These are phyloP conservation scores for Nasonia vitripennis DNA, from an alignment of 1,140 invertebrate genomes.

Conservation along the genomic window DNA sequence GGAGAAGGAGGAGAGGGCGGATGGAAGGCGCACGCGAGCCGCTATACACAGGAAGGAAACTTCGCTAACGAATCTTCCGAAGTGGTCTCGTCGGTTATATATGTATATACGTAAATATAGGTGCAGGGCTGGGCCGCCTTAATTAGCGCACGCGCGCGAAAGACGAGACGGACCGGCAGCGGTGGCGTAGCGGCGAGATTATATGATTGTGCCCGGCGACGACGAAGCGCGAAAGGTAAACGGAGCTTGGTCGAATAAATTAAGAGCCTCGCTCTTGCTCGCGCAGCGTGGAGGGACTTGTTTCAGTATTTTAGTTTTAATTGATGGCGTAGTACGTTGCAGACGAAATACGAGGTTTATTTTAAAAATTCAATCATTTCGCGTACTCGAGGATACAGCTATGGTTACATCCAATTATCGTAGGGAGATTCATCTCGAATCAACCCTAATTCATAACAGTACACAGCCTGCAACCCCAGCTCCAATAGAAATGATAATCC, in stretches of 20 bases:
- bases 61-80: slow-evolving; percentile 47
- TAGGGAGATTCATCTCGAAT: not conserved
- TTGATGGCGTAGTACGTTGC: too few relatives aligned
- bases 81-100: slow-evolving; percentile 27
- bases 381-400: too few relatives aligned
- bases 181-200: not conserved
- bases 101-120: not conserved
- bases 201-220: not conserved
- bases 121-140: not conserved
- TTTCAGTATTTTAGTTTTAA: not conserved
- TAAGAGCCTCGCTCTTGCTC: not conserved
- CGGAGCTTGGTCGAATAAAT: slow-evolving; percentile 8
- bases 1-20: not conserved
- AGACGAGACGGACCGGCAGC: not conserved
- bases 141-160: slow-evolving; percentile 29
- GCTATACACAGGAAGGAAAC: slow-evolving; percentile 27
- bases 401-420: too few relatives aligned
- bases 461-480: not conserved
- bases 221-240: not conserved
- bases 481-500: not conserved
- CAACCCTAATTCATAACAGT: not conserved
- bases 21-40: not conserved
- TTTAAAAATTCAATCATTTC: too few relatives aligned
- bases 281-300: not conserved
- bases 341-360: too few relatives aligned